Percentiles rank a stretch among this genome's conserved stretches.
Conservation (phyloP, 2,888 invertebrate genomes). For the Aplocera efformata region DNA sequence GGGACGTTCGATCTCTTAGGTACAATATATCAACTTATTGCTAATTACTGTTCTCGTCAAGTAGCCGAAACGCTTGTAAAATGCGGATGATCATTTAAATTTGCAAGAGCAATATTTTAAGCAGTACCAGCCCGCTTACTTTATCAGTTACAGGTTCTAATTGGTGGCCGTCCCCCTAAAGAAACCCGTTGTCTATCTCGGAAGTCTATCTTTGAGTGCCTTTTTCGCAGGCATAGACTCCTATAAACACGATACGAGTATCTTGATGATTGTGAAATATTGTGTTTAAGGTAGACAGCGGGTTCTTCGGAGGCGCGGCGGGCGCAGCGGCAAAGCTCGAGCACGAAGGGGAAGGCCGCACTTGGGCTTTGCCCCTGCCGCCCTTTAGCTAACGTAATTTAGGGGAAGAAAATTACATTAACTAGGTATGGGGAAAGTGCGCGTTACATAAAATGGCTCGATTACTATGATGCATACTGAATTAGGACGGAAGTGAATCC, state of each 20-base stretch:
- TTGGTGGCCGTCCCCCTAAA: slow-evolving; percentile 28
- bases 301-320: slow-evolving; percentile 21
- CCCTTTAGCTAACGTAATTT: slow-evolving; percentile 60
- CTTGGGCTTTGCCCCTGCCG: slow-evolving; percentile 29
- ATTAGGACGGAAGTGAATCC: slow-evolving; percentile 80
- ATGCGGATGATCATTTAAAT: slow-evolving; percentile 53
- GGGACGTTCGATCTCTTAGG: slow-evolving; percentile 80
- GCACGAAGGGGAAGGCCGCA: slow-evolving; percentile 36
- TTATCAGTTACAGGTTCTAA: slow-evolving; percentile 33
- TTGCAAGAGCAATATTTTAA: slow-evolving; percentile 67
- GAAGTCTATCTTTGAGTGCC: neutral
- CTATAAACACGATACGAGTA: too few species aligned
- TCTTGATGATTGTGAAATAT: too few species aligned
- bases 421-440: slow-evolving; percentile 68
- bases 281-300: slow-evolving; percentile 14
- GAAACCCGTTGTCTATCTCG: slow-evolving; percentile 14
- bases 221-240: too few species aligned
- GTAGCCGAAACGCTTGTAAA: slow-evolving; percentile 66
- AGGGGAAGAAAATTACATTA: slow-evolving; percentile 74
- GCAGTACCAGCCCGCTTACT: slow-evolving; percentile 75
- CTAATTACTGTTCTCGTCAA: slow-evolving; percentile 69
- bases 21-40: slow-evolving; percentile 79
- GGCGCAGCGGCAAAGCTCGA: slow-evolving; percentile 27
- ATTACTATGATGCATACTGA: slow-evolving; percentile 79
- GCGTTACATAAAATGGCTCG: slow-evolving; percentile 81